Conservation (phyloP, 1,140 invertebrate species). For the Phymastichus coffea region DNA sequence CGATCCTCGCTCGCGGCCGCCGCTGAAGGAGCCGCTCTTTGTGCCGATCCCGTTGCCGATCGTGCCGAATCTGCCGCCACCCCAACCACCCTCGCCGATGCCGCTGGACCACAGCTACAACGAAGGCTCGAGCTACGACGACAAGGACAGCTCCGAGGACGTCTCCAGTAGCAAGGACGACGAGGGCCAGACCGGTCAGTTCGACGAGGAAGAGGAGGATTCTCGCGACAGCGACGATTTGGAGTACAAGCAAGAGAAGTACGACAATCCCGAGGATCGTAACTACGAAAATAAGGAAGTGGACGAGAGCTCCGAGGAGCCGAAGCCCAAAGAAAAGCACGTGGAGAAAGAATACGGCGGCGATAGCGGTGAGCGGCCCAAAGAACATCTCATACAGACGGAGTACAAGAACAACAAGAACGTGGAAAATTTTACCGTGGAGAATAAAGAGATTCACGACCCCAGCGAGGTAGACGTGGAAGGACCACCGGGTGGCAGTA, state of each 20-base stretch:
- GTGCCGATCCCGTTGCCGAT: slow-evolving; percentile 36
- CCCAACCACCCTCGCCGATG: slow-evolving; percentile 20
- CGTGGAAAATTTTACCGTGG: slow-evolving; percentile 34
- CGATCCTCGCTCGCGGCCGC: not conserved
- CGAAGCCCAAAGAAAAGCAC: not conserved
- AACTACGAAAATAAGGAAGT: not conserved
- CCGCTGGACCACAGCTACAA: not conserved
- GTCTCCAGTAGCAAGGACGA: not conserved
- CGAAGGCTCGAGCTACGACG: no score
- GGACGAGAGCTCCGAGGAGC: not conserved
- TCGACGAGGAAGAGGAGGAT: slow-evolving; percentile 2
- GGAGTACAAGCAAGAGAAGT: slow-evolving; percentile 13
- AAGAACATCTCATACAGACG: not conserved
- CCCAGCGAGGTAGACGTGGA: slow-evolving; percentile 35
- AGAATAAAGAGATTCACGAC: slow-evolving; percentile 34
- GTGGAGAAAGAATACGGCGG: not conserved
- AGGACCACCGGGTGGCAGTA: not conserved
- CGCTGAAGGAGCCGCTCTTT: slow-evolving; percentile 28
- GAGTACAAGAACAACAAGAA: slow-evolving; percentile 35
- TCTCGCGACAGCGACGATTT: not conserved
- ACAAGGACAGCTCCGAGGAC: not conserved
- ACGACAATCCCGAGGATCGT: not conserved
- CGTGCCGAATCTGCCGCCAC: slow-evolving; percentile 20
- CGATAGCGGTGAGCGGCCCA: not conserved
- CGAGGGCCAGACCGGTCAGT: not conserved